Percentiles rank a stretch among this genome's conserved stretches.
These are phyloP conservation scores for Anastrepha obliqua DNA, from an alignment of 1,140 invertebrate species.

Conservation along the genomic window DNA sequence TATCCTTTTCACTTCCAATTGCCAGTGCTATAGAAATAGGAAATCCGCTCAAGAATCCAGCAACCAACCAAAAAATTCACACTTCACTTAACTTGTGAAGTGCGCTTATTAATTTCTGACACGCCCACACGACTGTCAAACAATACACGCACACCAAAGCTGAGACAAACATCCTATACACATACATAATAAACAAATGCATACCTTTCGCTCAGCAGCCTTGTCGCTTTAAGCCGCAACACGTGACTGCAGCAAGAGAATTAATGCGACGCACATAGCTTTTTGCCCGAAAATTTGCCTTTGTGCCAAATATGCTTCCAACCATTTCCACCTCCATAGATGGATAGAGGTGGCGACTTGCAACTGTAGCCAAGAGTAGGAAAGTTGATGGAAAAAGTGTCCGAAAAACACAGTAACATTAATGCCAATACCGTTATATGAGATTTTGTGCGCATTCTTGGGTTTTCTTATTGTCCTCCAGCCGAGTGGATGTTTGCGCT, in stretches of 20 bases:
- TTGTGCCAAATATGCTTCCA: neutral
- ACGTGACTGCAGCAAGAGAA: conserved; percentile 27
- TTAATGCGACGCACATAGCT: conserved; percentile 8
- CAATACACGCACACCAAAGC: neutral
- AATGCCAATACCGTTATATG: conserved; percentile 18
- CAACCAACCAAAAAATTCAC: conserved; percentile 11
- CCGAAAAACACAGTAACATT: neutral
- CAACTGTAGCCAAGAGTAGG: neutral
- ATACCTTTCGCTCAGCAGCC: neutral
- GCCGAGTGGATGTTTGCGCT: neutral
- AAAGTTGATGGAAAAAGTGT: neutral
- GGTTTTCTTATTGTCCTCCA: neutral
- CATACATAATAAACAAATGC: neutral
- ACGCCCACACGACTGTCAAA: conserved; percentile 28
- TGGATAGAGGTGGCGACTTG: neutral
- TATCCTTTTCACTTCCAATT: neutral
- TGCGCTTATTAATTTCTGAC: conserved; percentile 51
- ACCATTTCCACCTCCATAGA: neutral
- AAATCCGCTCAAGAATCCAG: neutral
- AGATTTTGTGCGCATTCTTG: conserved; percentile 9
- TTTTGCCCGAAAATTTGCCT: conserved; percentile 22
- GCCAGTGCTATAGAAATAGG: neutral
- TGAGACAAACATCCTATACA: neutral
- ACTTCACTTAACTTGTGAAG: conserved; percentile 49
- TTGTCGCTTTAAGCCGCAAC: conserved; percentile 31